A percentile compares a stretch with the other conserved stretches of the same genome.
Evolutionary conservation across 2,888 invertebrate species (phyloP).

Genomic region (Belgica antarctica): DNA sequence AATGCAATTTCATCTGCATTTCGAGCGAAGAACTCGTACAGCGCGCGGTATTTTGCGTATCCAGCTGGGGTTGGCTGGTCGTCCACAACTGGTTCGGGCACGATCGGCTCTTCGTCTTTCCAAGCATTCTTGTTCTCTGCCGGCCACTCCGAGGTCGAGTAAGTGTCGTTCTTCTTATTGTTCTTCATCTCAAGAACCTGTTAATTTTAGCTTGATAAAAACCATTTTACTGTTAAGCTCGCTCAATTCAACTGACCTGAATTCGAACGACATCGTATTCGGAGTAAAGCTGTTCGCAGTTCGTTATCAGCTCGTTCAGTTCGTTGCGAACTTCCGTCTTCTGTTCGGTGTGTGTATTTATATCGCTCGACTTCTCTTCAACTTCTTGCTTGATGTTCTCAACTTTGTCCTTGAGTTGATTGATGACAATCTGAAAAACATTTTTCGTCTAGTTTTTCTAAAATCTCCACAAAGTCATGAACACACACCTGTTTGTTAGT

Average conservation of each 20-base stretch:
- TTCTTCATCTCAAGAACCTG: constrained; percentile 59
- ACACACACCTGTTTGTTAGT: constrained; percentile 60
- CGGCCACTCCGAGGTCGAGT: constrained; percentile 58
- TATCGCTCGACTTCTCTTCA: constrained; percentile 73
- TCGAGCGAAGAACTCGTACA: constrained; percentile 91
- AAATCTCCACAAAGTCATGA: neutral
- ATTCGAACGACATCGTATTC: constrained; percentile 68
- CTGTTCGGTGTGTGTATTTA: constrained; percentile 76
- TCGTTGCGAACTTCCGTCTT: constrained; percentile 70
- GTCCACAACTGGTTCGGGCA: constrained; percentile 47
- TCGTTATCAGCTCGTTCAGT: constrained; percentile 64
- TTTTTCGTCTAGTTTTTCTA: neutral
- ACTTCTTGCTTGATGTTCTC: constrained; percentile 76
- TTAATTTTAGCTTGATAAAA: neutral
- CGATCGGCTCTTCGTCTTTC: constrained; percentile 46
- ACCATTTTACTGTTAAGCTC: too few species aligned
- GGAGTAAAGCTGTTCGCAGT: constrained; percentile 66
- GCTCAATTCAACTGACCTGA: constrained; percentile 52
- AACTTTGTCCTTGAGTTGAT: constrained; percentile 68
- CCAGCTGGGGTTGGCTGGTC: constrained; percentile 56
- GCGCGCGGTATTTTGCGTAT: constrained; percentile 75
- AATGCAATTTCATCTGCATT: constrained; percentile 91
- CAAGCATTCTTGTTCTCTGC: constrained; percentile 49
- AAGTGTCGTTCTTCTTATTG: constrained; percentile 55
- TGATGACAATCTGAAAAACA: constrained; percentile 61